Conservation (phyloP, 2,113 vertebrate species). For the Clarias gariepinus region DNA sequence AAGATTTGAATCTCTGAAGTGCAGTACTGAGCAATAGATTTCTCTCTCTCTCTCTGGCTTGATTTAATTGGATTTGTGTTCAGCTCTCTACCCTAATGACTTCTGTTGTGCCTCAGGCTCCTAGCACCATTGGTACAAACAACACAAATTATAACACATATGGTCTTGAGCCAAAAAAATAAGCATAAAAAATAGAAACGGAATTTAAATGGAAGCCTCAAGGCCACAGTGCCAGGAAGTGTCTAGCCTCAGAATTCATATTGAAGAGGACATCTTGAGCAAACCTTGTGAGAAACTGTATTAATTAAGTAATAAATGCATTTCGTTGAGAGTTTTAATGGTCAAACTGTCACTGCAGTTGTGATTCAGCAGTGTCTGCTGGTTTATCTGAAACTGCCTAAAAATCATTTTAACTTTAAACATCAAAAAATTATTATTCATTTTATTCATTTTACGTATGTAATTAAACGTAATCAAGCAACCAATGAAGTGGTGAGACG, state of each 20-base stretch:
- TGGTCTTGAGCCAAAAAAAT: conserved; percentile 1
- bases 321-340: background rate
- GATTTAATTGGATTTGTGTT: conserved; percentile 66
- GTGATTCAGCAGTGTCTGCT: background rate
- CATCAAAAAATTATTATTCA: background rate
- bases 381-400: background rate
- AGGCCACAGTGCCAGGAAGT: background rate
- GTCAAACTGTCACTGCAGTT: no score
- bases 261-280: background rate
- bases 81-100: conserved; percentile 58
- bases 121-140: conserved; percentile 21
- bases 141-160: conserved; percentile 21
- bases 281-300: background rate
- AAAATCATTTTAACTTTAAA: background rate
- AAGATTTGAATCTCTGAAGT: conserved; percentile 51
- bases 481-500: background rate
- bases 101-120: conserved; percentile 51
- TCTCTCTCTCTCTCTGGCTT: conserved; percentile 41
- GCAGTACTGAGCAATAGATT: conserved; percentile 9
- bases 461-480: no score
- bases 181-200: conserved; percentile 9
- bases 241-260: background rate
- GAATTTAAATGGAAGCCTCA: conserved; percentile 13
- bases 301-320: background rate
- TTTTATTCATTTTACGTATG: background rate